phyloP scores from a whole-genome alignment of 2,797 vertebrate species.

The Neopelma chrysocephalum region DNA sequence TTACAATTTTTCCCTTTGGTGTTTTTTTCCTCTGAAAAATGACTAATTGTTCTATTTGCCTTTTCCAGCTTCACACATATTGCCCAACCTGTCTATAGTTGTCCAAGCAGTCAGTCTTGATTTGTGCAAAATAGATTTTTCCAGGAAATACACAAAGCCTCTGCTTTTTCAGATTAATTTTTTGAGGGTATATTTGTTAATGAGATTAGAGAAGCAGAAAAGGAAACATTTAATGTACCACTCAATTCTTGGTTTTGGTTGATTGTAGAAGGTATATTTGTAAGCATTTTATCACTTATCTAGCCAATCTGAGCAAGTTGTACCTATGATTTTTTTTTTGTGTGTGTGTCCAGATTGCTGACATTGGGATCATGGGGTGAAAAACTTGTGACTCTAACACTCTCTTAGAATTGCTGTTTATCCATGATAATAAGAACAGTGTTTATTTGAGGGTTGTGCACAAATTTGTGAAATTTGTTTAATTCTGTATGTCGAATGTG shows the following conservation, averaged over 20 bases:
- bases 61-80: background rate
- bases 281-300: background rate
- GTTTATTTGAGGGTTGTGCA: background rate
- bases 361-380: background rate
- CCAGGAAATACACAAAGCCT: background rate
- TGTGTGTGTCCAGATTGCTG: background rate
- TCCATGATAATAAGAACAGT: background rate
- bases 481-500: background rate
- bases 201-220: background rate
- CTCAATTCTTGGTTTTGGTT: background rate
- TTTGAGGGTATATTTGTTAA: background rate
- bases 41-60: background rate
- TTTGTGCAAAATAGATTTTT: background rate
- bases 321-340: background rate
- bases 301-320: background rate
- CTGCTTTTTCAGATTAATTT: background rate
- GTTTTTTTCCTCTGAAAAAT: background rate
- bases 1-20: background rate
- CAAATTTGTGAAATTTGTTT: background rate
- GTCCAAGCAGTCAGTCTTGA: background rate
- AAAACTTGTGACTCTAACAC: background rate
- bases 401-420: background rate
- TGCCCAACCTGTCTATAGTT: background rate
- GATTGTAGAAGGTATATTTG: background rate
- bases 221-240: background rate